These are phyloP conservation scores for Beaufortia kweichowensis DNA, from an alignment of 2,113 vertebrate species.

Conservation along the genomic window DNA sequence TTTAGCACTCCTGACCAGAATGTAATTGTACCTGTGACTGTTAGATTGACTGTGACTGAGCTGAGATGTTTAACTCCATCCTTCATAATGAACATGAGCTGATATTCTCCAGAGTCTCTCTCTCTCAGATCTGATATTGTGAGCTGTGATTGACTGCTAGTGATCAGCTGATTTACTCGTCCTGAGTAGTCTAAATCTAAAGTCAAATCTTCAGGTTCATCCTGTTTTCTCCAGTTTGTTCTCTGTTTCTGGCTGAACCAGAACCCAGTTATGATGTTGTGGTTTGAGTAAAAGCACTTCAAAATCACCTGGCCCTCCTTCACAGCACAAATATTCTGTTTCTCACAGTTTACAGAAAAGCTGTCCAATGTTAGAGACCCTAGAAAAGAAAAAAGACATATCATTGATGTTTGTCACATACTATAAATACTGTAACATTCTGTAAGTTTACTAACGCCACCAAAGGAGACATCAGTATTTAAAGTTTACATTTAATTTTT, in stretches of 20 bases:
- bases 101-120: constrained; percentile 43
- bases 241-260: constrained; percentile 46
- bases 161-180: background rate
- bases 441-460: too few relatives aligned
- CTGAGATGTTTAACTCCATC: background rate
- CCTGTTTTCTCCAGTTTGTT: constrained; percentile 33
- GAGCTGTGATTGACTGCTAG: background rate
- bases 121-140: constrained; percentile 34
- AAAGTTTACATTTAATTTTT: too few relatives aligned
- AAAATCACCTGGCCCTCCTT: background rate
- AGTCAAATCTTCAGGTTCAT: constrained; percentile 46
- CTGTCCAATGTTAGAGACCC: too few relatives aligned
- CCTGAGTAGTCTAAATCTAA: constrained; percentile 47
- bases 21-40: background rate
- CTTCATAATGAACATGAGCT: constrained; percentile 5
- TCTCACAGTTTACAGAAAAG: too few relatives aligned
- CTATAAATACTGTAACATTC: too few relatives aligned
- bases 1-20: background rate
- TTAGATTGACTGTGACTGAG: constrained; percentile 7
- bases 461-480: too few relatives aligned
- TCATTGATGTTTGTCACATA: background rate
- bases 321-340: background rate
- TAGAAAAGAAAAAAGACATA: background rate
- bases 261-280: background rate
- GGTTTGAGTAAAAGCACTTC: background rate